Evolutionary conservation across 1,140 invertebrate genomes (phyloP).

Genomic region (Megathymus violae): DNA sequence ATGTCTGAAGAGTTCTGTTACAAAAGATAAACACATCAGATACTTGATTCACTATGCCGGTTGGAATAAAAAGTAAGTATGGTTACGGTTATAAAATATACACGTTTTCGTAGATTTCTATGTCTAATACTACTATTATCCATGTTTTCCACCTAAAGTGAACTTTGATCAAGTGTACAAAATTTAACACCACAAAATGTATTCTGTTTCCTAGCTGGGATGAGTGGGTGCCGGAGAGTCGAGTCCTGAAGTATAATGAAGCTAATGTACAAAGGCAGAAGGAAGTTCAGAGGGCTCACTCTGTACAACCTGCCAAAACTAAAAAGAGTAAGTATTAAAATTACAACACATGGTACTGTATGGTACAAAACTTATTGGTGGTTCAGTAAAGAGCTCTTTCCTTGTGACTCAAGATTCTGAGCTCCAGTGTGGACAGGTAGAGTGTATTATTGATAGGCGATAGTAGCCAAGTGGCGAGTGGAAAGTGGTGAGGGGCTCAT

Average conservation of each 20-base stretch:
- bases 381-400: too few species aligned
- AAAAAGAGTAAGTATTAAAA: conserved; percentile 83
- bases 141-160: too few species aligned
- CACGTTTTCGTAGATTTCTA: too few species aligned
- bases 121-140: too few species aligned
- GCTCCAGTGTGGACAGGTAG: too few species aligned
- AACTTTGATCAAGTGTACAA: not conserved
- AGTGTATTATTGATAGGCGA: too few species aligned
- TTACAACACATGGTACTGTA: too few species aligned
- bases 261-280: conserved; percentile 95
- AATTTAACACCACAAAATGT: not conserved
- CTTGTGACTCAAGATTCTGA: too few species aligned
- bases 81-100: conserved; percentile 6
- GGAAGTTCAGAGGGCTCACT: conserved; percentile 93
- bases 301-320: conserved; percentile 87
- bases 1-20: conserved; percentile 92
- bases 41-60: conserved; percentile 99
- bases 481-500: too few species aligned
- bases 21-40: conserved; percentile 93
- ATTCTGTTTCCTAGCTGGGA: conserved; percentile 92
- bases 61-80: conserved; percentile 97
- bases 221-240: conserved; percentile 97
- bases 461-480: too few species aligned
- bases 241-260: conserved; percentile 97
- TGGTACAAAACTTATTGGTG: too few species aligned